Evolutionary conservation across 37 sponge, comb jelly and placozoan genomes (phyloP).

Genomic region (Ianthella basta): DNA sequence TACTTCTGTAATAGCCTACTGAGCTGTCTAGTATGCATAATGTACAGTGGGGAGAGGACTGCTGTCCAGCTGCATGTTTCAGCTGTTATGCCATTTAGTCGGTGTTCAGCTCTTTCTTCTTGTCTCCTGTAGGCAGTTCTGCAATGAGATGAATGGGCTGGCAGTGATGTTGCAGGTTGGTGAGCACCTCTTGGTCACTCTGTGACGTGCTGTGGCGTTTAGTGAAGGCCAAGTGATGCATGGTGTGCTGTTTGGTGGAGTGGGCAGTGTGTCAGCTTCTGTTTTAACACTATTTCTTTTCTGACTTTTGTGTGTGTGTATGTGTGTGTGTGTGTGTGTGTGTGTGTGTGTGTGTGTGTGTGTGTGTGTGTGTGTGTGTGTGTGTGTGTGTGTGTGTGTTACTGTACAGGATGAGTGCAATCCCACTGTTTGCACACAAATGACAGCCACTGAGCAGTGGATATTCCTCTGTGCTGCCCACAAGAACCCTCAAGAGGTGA

Average conservation of each 20-base stretch:
- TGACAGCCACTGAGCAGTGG: slow-evolving; percentile 96
- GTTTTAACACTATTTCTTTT: slow-evolving; percentile 57
- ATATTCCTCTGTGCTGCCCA: slow-evolving; percentile 99
- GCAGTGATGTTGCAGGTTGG: slow-evolving; percentile 81
- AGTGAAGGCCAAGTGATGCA: too few relatives aligned
- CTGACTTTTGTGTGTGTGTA: slow-evolving; percentile 64
- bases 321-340: slow-evolving; percentile 21
- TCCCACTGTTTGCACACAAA: slow-evolving; percentile 72
- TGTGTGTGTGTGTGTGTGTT: background rate
- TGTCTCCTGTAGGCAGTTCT: slow-evolving; percentile 74
- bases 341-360: background rate
- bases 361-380: background rate
- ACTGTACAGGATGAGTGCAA: background rate
- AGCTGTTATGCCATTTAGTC: background rate
- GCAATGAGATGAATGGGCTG: slow-evolving; percentile 87
- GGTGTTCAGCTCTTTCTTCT: slow-evolving; percentile 12
- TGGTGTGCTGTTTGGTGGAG: slow-evolving; percentile 11
- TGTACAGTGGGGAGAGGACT: too few relatives aligned
- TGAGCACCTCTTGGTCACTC: background rate
- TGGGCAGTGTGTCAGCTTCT: background rate
- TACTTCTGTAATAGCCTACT: too few relatives aligned
- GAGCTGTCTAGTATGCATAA: too few relatives aligned
- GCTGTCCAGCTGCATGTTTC: too few relatives aligned
- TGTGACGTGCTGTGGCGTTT: background rate
- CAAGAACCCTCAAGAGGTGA: slow-evolving; percentile 87